Evolutionary conservation across 2,797 vertebrate species (phyloP), one percentile per base, ranked within the genome.

Genomic region (Rhincodon typus): DNA sequence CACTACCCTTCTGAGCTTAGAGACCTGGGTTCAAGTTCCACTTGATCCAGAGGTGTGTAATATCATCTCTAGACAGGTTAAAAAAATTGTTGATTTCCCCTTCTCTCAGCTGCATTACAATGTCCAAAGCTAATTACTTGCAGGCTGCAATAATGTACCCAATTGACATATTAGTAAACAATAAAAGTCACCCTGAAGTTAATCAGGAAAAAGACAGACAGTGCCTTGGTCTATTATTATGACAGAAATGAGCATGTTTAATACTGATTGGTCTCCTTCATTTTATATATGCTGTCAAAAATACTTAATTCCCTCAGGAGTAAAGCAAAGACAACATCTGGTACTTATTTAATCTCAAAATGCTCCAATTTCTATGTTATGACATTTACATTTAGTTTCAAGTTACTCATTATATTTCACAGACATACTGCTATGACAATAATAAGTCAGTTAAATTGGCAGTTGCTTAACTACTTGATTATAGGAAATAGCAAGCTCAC

Each of bases 401-500:
- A 93, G 19, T 93, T 93, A 38, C 8, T n/a, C 88, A 93, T n/a
- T 93, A 23, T 0, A 38, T 93, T 93, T 67, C 34, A 34, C 34
- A 67, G 88, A 93, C n/a, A 93, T 38, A 93, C 57, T 10, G 19
- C 19, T 38, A 67, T 21, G 6, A 67, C 57, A 38, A 67, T 67
- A 93, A 67, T 15, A 91, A 34, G 23, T 17, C 17, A 66, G 66
- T 93, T 57, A 57, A 67, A 21, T 21, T 67, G 19, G 30, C 62
- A 66, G 34, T 57, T 67, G 17, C n/a, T 62, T 93, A 93, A 27
- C 66, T 62, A 90, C 57, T 93, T 57, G 88, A 93, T 93, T 93
- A n/a, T 17, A 17, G 79, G 15, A 42, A 79, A 79, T 30, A 88
- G 30, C 57, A 62, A 38, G 66, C 34, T 38, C 23, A 93, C 12